Percentiles rank a stretch among this genome's conserved stretches.
Conservation (phyloP, 2,888 invertebrate genomes). For the Cyrtodaria siliqua region DNA sequence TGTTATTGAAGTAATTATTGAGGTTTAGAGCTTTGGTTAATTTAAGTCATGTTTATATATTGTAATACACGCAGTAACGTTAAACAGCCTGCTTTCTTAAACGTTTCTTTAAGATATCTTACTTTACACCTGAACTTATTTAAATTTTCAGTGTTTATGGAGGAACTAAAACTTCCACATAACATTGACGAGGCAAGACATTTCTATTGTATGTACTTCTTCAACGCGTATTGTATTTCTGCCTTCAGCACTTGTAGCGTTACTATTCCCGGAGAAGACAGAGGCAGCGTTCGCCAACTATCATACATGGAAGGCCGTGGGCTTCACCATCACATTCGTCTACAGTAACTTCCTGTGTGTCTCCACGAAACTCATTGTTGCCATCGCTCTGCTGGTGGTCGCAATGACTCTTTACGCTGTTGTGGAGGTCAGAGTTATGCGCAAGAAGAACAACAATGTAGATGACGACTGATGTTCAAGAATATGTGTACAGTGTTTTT, state of each 20-base stretch:
- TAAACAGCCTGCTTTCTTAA: no score
- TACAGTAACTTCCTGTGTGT: constrained; percentile 74
- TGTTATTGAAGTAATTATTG: no score
- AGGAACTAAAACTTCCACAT: no score
- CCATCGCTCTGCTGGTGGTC: constrained; percentile 53
- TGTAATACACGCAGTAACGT: no score
- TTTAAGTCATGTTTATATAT: no score
- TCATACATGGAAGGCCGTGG: constrained; percentile 74
- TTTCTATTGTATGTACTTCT: neutral
- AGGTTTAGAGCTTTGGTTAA: no score
- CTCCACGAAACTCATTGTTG: constrained; percentile 71
- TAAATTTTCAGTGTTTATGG: no score
- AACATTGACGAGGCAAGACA: no score
- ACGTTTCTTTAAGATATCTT: no score
- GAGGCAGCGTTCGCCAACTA: constrained; percentile 77
- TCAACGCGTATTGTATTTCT: constrained; percentile 4
- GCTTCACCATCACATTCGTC: constrained; percentile 74
- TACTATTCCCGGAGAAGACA: constrained; percentile 70
- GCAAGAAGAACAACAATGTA: neutral
- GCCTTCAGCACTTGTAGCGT: constrained; percentile 76
- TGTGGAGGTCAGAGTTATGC: constrained; percentile 66
- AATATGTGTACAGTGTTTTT: no score
- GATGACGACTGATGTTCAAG: neutral
- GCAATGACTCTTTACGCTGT: constrained; percentile 56
- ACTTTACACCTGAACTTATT: no score